phyloP scores from a whole-genome alignment of 92 coral and sea anemone genomes.

The Porites divaricata region DNA sequence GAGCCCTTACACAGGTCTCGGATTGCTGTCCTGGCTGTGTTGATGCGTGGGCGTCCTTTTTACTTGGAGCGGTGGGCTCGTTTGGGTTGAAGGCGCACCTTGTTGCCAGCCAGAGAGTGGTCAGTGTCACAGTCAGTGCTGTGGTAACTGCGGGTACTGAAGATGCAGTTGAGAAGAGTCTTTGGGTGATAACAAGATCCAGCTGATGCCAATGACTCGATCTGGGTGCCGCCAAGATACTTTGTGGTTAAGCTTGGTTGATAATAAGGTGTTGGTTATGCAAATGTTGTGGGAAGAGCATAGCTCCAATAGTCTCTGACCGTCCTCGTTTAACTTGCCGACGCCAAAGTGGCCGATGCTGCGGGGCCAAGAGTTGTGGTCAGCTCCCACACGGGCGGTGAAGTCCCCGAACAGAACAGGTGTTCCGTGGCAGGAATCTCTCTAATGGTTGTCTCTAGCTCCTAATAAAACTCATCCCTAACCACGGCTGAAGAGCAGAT shows the following conservation, averaged over 20 bases:
- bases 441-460: conserved; percentile 4
- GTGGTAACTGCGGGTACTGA: conserved; percentile 25
- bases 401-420: conserved; percentile 37
- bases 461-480: conserved; percentile 35
- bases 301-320: background rate
- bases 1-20: conserved; percentile 26
- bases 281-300: background rate
- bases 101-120: conserved; percentile 40
- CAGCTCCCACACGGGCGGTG: conserved; percentile 45
- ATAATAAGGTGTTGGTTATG: background rate
- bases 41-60: background rate
- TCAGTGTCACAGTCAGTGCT: conserved; percentile 56
- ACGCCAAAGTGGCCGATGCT: conserved; percentile 3
- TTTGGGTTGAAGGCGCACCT: conserved; percentile 49
- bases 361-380: conserved; percentile 29
- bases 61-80: background rate
- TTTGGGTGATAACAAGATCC: conserved; percentile 25
- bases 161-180: conserved; percentile 34
- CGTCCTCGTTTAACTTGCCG: conserved; percentile 1
- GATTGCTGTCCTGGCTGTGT: background rate
- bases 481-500: conserved; percentile 18
- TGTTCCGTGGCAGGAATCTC: conserved; percentile 9
- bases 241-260: background rate
- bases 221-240: conserved; percentile 41
- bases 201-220: conserved; percentile 49